Conservation (phyloP, 2,113 vertebrate genomes). For the Propithecus coquereli region DNA sequence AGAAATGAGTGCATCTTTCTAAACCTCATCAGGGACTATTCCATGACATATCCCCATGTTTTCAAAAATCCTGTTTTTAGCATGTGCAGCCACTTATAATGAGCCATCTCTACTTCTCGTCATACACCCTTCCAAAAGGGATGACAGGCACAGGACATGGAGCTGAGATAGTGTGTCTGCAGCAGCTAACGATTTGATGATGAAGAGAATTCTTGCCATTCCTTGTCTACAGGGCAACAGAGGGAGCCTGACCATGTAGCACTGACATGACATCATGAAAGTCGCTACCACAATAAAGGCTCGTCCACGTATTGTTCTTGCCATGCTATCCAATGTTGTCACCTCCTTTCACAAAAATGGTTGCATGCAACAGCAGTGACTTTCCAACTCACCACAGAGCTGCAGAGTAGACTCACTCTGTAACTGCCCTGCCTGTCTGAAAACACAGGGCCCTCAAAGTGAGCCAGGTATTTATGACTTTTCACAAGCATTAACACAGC, state of each 20-base stretch:
- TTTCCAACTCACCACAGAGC: neutral
- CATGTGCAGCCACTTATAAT: neutral
- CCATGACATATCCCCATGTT: neutral
- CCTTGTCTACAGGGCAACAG: constrained; percentile 48
- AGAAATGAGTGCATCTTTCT: neutral
- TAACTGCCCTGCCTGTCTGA: neutral
- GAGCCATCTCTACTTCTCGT: neutral
- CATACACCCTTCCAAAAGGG: neutral
- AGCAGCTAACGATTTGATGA: constrained; percentile 47
- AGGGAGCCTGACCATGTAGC: constrained; percentile 1
- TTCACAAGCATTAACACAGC: neutral
- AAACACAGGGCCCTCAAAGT: neutral
- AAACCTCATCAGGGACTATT: neutral
- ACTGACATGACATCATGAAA: neutral
- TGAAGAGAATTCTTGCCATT: constrained; percentile 46
- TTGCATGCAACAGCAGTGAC: neutral
- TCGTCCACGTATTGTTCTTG: neutral
- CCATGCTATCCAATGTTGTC: neutral
- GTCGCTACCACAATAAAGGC: neutral
- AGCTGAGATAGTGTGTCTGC: constrained; percentile 9
- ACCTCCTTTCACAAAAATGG: neutral
- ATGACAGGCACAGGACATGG: neutral
- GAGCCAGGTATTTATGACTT: neutral
- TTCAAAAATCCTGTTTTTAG: neutral
- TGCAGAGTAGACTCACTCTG: neutral